Evolutionary conservation across 2,888 invertebrate genomes (phyloP), one percentile per base, ranked within the genome.

Genomic region (Escarpia spicata): DNA sequence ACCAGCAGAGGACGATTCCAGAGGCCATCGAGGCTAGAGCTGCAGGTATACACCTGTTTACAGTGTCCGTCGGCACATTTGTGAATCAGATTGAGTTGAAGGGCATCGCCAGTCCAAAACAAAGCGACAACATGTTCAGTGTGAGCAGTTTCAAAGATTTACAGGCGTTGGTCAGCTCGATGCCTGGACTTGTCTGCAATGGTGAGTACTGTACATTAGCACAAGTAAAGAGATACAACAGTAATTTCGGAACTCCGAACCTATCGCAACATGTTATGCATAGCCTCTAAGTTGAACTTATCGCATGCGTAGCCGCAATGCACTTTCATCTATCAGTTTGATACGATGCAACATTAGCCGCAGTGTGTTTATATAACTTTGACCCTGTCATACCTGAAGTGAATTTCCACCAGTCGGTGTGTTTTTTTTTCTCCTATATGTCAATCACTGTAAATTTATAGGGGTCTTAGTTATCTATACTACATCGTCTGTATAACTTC

Each of bases 131-230:
- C 93, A 94, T 94, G 9, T 95, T 95, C 92, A 94, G 93, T 52
- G 95, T 96, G 2, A 92, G 93, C 8, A 94, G 94, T 89, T 95
- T 96, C 92, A 95, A 95, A 92, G 95, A 95, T 52, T 93, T 96
- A 43, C 92, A 92, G 9, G 93, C 93, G 60, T 93, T 95, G 43
- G 94, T 95, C 58, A 93, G 95, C 10, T 93, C 94, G 91, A 94
- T 96, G 89, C 94, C 95, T n/a, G 94, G 93, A 6, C 95, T 95
- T 19, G 93, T 95, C 2, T 96, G 96, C 92, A 94, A 94, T 93
- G 95, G 96, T 96, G 93, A 94, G 94, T 94, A 92, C 60, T 75
- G 75, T 75, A 75, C 3, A 3, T 3, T 15, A 75, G 6, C 6
- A 26, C n/a, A 75, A 1, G 26, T 6, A 26, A 26, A 75, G 19